Conservation (phyloP, 2,113 vertebrate genomes). For the Macrotis lagotis region DNA sequence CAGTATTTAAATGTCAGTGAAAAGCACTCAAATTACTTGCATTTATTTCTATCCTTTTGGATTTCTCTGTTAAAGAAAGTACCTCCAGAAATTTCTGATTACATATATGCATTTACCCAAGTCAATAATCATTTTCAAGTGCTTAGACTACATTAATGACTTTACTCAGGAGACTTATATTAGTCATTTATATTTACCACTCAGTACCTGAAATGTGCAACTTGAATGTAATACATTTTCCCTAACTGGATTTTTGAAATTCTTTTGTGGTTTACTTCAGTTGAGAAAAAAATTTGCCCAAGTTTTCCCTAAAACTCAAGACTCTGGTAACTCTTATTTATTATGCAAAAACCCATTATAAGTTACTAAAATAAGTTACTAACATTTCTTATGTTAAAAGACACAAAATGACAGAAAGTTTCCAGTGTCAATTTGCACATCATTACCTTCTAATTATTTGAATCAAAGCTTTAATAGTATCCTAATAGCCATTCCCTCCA, state of each 20-base stretch:
- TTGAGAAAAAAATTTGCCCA: background rate
- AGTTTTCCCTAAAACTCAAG: background rate
- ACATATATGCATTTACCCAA: constrained; percentile 54
- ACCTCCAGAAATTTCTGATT: constrained; percentile 56
- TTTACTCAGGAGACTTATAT: constrained; percentile 60
- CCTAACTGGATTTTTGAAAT: constrained; percentile 23
- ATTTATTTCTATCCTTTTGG: constrained; percentile 64
- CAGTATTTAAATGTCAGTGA: constrained; percentile 72
- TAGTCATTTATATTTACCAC: constrained; percentile 59
- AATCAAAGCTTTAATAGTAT: background rate
- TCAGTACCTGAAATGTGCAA: constrained; percentile 43
- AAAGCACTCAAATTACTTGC: constrained; percentile 70
- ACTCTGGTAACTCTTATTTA: background rate
- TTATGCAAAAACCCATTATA: background rate
- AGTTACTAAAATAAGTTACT: background rate
- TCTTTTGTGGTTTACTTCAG: background rate
- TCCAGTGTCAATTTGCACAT: background rate
- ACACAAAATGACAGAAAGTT: background rate
- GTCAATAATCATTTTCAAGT: constrained; percentile 57
- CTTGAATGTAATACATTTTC: constrained; percentile 30
- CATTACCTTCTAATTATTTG: background rate
- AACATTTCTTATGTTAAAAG: constrained; percentile 6
- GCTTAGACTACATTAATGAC: constrained; percentile 48
- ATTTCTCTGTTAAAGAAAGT: constrained; percentile 40
- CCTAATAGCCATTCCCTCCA: background rate